Base-by-base conservation (phyloP, 2,888 invertebrate species). In the Gymnocheta viridis region DNA sequence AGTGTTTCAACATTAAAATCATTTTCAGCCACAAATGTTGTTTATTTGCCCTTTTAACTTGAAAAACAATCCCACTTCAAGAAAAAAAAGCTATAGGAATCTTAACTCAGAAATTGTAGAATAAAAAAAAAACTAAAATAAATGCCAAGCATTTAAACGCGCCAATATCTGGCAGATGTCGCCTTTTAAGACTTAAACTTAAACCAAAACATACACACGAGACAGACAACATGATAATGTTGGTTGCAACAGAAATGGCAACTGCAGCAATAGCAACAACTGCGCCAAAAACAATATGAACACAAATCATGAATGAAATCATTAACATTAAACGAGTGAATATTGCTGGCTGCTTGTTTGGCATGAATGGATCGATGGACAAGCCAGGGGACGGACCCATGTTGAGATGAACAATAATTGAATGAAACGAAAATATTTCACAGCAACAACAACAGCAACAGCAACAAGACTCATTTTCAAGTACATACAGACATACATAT, bases 91-190 rank as follows among this genome's bases (percentile, higher is more conserved):
- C 22, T 62, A 38, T 60, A 62, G 60, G 60, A 72, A 82, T 60
- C 56, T 69, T 49, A 82, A 76, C 47, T 80, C 60, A 72, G 49
- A 74, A 66, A 44, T 69, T 56, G 49, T 41, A 32, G 19, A 47
- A 24, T 2, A 17, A 60, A 22, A 67, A 24, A 38, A 66, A 60
- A 80, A n/a, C n/a, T 32, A 27, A 47, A 67, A 41, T 74, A 69
- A 82, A 76, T 74, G 66, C 38, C 77, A 82, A 81, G 32, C 64
- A 77, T 81, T 74, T 47, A 77, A 77, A 81, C 44, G 64, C 70
- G 81, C 74, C 74, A 80, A 78, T 81, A 81, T 76, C 80, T 67
- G 74, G 82, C 82, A 82, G 77, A 84, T 84, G 83, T 84, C 80
- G 80, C 83, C 83, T 67, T 84, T 81, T 67, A 77, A 81, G 67